Evolutionary conservation across 1,140 invertebrate genomes (phyloP).

Genomic region (Papilio machaon): DNA sequence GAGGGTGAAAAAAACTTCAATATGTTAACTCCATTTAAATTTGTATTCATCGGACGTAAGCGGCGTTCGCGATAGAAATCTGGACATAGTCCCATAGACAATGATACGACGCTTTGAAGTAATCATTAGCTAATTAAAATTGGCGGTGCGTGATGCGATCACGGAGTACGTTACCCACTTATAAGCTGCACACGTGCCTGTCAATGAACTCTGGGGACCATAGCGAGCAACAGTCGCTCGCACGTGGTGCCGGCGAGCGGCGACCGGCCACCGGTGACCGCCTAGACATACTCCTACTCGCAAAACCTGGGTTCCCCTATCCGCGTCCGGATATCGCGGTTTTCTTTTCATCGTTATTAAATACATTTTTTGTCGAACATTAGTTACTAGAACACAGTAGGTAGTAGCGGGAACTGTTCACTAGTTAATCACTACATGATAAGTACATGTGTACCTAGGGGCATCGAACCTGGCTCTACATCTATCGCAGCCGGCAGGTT

Average conservation of each 20-base stretch:
- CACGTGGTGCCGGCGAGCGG: constrained; percentile 56
- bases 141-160: constrained; percentile 76
- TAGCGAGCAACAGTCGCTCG: constrained; percentile 57
- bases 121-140: constrained; percentile 80
- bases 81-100: constrained; percentile 62
- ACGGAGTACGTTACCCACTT: constrained; percentile 72
- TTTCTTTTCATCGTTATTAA: not conserved
- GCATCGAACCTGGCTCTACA: constrained; percentile 59
- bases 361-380: not conserved
- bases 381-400: constrained; percentile 7
- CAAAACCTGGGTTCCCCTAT: constrained; percentile 8
- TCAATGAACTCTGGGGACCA: constrained; percentile 78
- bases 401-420: not conserved
- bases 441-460: constrained; percentile 41
- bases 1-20: constrained; percentile 21
- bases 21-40: constrained; percentile 44
- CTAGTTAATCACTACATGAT: constrained; percentile 2
- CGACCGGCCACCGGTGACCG: constrained; percentile 40
- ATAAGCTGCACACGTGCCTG: constrained; percentile 79
- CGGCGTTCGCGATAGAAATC: constrained; percentile 56
- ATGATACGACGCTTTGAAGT: constrained; percentile 63
- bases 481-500: not conserved
- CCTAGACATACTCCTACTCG: constrained; percentile 17
- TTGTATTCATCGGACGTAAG: constrained; percentile 60
- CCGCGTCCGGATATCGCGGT: not conserved